Conservation (phyloP, 2,888 invertebrate species). For the Drosophila suboccidentalis region DNA sequence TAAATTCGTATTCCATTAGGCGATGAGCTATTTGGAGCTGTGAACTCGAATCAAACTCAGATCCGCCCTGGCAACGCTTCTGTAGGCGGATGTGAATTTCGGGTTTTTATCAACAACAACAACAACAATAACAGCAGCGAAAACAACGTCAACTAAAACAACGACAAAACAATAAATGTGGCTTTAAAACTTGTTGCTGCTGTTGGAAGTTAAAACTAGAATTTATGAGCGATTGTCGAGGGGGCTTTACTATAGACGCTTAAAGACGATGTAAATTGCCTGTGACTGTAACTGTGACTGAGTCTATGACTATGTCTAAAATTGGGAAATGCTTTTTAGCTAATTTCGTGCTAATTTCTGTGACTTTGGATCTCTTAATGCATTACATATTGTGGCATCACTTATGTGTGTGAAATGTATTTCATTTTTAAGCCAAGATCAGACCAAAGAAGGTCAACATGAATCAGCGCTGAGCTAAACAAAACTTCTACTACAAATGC, state of each 20-base stretch:
- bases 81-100: conserved; percentile 67
- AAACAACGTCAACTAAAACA: conserved; percentile 6
- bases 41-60: conserved; percentile 15
- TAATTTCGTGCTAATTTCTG: conserved; percentile 54
- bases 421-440: conserved; percentile 32
- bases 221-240: conserved; percentile 54
- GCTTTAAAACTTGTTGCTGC: conserved; percentile 54
- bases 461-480: conserved; percentile 41
- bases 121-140: conserved; percentile 19
- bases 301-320: conserved; percentile 5
- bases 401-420: conserved; percentile 26
- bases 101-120: conserved; percentile 55
- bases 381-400: conserved; percentile 6
- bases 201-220: conserved; percentile 61
- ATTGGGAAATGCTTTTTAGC: conserved; percentile 32
- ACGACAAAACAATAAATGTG: conserved; percentile 39
- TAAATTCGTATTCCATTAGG: conserved; percentile 31
- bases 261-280: conserved; percentile 53
- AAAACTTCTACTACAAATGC: conserved; percentile 12
- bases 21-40: conserved; percentile 28
- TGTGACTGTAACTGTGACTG: conserved; percentile 45
- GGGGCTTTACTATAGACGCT: conserved; percentile 24
- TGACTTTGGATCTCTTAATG: conserved; percentile 32
- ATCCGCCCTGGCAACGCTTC: conserved; percentile 46
- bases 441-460: conserved; percentile 61